These are phyloP conservation scores for Callocephalon fimbriatum DNA, from an alignment of 2,113 vertebrate species.

Conservation along the genomic window DNA sequence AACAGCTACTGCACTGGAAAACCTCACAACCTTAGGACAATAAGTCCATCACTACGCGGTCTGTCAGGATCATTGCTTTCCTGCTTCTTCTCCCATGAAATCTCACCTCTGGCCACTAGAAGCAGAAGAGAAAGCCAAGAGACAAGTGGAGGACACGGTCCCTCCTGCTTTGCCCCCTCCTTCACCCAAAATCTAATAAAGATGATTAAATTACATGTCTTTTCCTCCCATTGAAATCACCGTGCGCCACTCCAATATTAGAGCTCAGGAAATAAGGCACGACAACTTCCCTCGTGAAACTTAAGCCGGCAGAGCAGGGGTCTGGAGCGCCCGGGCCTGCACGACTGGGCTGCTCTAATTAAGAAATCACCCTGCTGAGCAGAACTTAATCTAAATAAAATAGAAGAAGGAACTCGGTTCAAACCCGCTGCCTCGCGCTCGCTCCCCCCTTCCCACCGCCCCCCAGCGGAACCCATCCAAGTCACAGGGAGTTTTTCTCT, in stretches of 20 bases:
- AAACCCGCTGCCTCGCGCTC: constrained; percentile 40
- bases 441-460: neutral
- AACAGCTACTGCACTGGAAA: neutral
- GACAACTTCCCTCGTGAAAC: constrained; percentile 92
- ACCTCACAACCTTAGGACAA: neutral
- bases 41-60: neutral
- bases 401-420: constrained; percentile 71
- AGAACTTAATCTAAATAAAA: constrained; percentile 82
- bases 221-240: constrained; percentile 81
- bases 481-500: neutral
- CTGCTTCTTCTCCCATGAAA: neutral
- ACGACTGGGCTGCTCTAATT: constrained; percentile 81
- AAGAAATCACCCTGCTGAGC: constrained; percentile 86
- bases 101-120: constrained; percentile 15
- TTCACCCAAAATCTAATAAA: constrained; percentile 81
- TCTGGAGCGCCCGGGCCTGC: constrained; percentile 80
- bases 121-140: constrained; percentile 32
- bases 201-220: constrained; percentile 83
- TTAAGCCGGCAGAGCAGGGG: constrained; percentile 84
- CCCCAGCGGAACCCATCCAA: neutral
- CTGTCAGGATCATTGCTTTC: neutral
- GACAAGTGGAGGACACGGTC: constrained; percentile 53
- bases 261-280: constrained; percentile 90
- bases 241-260: constrained; percentile 75
- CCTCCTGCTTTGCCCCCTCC: constrained; percentile 48